Base-by-base conservation (phyloP, 2,888 invertebrate species). In the Eledona agricola region DNA sequence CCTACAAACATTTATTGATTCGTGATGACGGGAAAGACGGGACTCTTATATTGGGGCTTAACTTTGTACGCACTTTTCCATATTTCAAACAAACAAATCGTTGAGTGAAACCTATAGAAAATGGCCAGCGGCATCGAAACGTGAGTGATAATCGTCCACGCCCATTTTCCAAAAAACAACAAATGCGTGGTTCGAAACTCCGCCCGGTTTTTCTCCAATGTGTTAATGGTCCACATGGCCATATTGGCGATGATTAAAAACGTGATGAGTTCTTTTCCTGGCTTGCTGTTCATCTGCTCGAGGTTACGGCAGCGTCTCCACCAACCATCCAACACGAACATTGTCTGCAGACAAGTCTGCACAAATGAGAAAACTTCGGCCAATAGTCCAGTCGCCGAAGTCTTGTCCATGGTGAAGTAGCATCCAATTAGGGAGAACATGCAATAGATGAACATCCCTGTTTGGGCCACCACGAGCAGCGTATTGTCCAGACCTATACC, bases 41-140 rank as follows among this genome's bases (percentile, higher is more conserved):
- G 79, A 83, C 88, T 90, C 89, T 90, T 90, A 70, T 89, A 89
- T 70, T 89, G 86, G 1, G 90, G 90, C 70, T 93, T 93, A 72
- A 91, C 88, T 78, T 96, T 96, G 76, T 96, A 96, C 3, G 95
- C 93, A 62, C 90, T 83, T 77, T 96, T 96, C 96, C 96, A 96
- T 67, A 96, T 93, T 77, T 96, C 96, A 75, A 95, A 95, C 51
- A 96, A 80, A 72, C 96, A 96, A 1, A 96, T 95, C 0, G 96
- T 94, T 26, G 94, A 94, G 73, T 96, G 96, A 77, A 96, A 96
- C 53, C 95, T 83, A 78, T 94, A 96, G 78, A 96, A 96, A 56
- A 96, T 95, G 1, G 94, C 93, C 66, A 88, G 67, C 0, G 96
- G 96, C 88, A 94, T 93, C 1, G 93, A 93, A 1, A 96, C 92